phyloP scores from a whole-genome alignment of 2,797 vertebrate species.

The Galago senegalensis region DNA sequence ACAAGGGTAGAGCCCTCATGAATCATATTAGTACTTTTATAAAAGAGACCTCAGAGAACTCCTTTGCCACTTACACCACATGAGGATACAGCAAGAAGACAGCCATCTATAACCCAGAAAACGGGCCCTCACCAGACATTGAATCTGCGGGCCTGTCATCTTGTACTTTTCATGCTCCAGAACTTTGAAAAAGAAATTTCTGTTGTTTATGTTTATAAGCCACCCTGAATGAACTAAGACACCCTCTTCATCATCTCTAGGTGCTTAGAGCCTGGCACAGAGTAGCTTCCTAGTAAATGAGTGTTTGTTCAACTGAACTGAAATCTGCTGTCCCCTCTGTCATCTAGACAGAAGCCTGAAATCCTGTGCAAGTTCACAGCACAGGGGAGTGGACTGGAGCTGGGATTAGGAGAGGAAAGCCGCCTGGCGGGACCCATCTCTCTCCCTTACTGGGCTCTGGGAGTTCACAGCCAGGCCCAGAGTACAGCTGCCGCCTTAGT shows the following conservation, averaged over 20 bases:
- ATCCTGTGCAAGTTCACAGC: constrained; percentile 54
- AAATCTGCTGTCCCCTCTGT: constrained; percentile 2
- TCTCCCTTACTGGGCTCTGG: constrained; percentile 50
- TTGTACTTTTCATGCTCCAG: not conserved
- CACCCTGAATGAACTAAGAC: not conserved
- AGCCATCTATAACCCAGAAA: not conserved
- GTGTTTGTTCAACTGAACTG: not conserved
- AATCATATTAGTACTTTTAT: not conserved
- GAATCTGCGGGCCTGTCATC: not conserved
- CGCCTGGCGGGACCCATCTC: not conserved
- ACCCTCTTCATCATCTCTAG: not conserved
- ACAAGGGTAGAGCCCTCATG: not conserved
- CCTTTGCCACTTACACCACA: not conserved
- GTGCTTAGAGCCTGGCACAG: not conserved
- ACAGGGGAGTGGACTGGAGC: not conserved
- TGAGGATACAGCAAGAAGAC: not conserved
- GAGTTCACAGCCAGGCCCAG: constrained; percentile 22
- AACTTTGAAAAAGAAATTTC: not conserved
- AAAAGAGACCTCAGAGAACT: not conserved
- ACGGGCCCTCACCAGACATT: not conserved
- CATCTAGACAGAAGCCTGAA: constrained; percentile 3
- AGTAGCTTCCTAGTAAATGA: not conserved
- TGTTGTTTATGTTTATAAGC: not conserved
- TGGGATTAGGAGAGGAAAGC: constrained; percentile 47
- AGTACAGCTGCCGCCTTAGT: constrained; percentile 13